phyloP scores from a whole-genome alignment of 2,113 vertebrate species.

The Narcine bancroftii region DNA sequence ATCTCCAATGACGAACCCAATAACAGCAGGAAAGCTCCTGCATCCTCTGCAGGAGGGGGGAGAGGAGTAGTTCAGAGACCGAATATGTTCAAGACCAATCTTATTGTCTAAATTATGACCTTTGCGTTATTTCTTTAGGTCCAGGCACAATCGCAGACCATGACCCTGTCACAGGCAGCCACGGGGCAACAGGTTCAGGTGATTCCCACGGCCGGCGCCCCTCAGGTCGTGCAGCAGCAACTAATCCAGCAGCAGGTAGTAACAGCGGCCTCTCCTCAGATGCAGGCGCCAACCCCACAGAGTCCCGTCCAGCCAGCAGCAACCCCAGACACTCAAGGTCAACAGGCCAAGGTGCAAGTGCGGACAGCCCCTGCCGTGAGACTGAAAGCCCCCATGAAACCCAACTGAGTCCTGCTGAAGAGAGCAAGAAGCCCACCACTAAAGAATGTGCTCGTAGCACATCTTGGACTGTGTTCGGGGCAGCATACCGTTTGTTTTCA shows the following conservation, averaged over 20 bases:
- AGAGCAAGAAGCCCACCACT: not conserved
- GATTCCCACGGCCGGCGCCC: slow-evolving; percentile 61
- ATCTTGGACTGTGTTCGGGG: slow-evolving; percentile 1
- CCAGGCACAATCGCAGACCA: slow-evolving; percentile 66
- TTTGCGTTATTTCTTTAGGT: slow-evolving; percentile 49
- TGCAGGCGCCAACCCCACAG: slow-evolving; percentile 66
- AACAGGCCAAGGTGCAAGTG: slow-evolving; percentile 63
- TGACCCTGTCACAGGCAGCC: slow-evolving; percentile 68
- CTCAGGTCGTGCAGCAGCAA: slow-evolving; percentile 77
- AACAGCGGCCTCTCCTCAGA: slow-evolving; percentile 65
- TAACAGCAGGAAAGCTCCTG: no score
- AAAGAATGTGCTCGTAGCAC: slow-evolving; percentile 23
- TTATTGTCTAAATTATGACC: not conserved
- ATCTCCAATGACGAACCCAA: no score
- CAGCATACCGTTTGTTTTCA: not conserved
- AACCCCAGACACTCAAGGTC: slow-evolving; percentile 55
- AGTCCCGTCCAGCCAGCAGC: slow-evolving; percentile 63
- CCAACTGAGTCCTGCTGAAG: slow-evolving; percentile 49
- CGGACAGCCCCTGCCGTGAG: slow-evolving; percentile 59
- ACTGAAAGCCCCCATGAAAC: slow-evolving; percentile 70
- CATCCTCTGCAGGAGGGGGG: no score
- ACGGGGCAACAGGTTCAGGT: slow-evolving; percentile 66
- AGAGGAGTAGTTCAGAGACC: not conserved
- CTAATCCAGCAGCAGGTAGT: slow-evolving; percentile 75
- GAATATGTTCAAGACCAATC: not conserved